These are phyloP conservation scores for Heterochromis multidens DNA, from an alignment of 2,113 vertebrate genomes.

Conservation along the genomic window DNA sequence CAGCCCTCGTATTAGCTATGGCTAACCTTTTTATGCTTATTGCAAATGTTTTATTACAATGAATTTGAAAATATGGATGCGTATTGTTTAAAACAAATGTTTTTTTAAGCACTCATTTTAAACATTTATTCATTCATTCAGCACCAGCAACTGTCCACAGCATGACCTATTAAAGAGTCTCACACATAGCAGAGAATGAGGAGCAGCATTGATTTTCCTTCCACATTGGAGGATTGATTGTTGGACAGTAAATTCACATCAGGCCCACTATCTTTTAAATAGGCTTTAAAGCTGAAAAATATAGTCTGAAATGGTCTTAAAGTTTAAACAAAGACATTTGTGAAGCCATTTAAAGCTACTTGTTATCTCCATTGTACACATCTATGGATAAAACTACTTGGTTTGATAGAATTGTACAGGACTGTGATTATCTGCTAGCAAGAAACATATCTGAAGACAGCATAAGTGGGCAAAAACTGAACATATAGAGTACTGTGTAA, in stretches of 20 bases:
- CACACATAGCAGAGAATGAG: not conserved
- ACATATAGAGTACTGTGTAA: not conserved
- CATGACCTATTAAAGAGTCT: conserved; percentile 7
- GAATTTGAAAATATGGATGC: not conserved
- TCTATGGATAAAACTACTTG: not conserved
- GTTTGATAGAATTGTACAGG: not conserved
- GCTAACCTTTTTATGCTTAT: not conserved
- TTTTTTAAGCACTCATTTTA: not conserved
- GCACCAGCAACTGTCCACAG: not conserved
- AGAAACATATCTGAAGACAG: not conserved
- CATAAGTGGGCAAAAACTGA: not conserved
- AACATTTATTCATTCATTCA: not conserved
- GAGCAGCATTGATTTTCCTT: not conserved
- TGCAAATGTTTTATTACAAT: not conserved
- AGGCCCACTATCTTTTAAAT: not conserved
- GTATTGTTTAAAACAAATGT: not conserved
- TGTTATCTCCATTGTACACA: not conserved
- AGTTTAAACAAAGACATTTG: not conserved
- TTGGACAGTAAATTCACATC: not conserved
- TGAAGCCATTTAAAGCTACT: not conserved
- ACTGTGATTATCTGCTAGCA: not conserved
- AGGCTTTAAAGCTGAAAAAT: not conserved
- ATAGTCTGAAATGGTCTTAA: not conserved
- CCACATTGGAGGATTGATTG: not conserved
- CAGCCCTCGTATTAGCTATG: not conserved